A percentile compares a stretch with the other conserved stretches of the same genome.
Evolutionary conservation across 2,888 invertebrate species (phyloP).

Genomic region (Dryocosmus kuriphilus): DNA sequence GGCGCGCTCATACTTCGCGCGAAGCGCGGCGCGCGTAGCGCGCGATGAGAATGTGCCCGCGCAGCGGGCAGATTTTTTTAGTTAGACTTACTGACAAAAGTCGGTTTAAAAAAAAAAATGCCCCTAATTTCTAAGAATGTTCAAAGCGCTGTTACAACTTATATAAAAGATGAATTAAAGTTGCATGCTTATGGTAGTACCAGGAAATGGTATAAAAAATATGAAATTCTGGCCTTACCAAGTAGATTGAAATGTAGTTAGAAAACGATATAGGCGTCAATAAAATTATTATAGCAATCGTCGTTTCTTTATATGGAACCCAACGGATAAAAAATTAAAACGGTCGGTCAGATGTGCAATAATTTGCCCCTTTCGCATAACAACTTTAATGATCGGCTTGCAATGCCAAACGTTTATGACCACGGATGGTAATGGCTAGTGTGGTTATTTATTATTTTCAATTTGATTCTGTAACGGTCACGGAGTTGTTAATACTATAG

Average conservation of each 20-base stretch:
- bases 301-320: neutral
- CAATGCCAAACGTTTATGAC: neutral
- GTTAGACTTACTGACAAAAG: neutral
- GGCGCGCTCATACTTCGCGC: too few species aligned
- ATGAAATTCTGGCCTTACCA: neutral
- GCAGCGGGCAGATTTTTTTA: too few species aligned
- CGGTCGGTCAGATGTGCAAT: neutral
- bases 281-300: neutral
- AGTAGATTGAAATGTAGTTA: conserved; percentile 6
- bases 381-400: conserved; percentile 1
- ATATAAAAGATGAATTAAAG: neutral
- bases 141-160: too few species aligned
- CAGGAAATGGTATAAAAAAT: neutral
- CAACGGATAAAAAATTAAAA: neutral
- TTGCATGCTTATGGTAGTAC: neutral
- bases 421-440: neutral
- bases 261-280: neutral
- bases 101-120: neutral
- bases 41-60: too few species aligned
- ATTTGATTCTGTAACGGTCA: neutral
- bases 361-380: neutral
- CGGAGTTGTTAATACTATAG: neutral
- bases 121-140: neutral
- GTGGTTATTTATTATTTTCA: conserved; percentile 6
- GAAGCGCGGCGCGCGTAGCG: too few species aligned